These are phyloP conservation scores for Diprion similis DNA, from an alignment of 1,140 invertebrate species.

Conservation along the genomic window DNA sequence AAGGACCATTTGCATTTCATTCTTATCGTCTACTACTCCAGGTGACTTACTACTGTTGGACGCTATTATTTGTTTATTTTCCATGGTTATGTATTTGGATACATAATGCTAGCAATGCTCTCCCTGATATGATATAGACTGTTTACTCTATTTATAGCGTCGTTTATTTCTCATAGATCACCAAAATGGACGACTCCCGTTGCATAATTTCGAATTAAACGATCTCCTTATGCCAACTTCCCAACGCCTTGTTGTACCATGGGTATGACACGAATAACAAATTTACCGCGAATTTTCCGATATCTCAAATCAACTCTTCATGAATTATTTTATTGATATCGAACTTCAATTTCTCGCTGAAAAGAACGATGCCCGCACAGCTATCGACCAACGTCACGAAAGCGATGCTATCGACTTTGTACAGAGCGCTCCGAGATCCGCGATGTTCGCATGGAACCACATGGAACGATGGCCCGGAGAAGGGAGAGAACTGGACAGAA, in stretches of 20 bases:
- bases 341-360: constrained; percentile 54
- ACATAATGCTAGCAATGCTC: constrained; percentile 6
- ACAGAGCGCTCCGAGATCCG: not conserved
- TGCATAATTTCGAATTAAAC: constrained; percentile 30
- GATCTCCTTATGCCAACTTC: not conserved
- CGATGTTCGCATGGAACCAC: no score
- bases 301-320: constrained; percentile 35
- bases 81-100: constrained; percentile 30
- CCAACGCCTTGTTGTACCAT: not conserved
- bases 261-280: constrained; percentile 25
- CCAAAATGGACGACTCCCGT: constrained; percentile 37
- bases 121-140: constrained; percentile 13
- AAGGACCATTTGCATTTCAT: constrained; percentile 49
- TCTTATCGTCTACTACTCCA: constrained; percentile 30
- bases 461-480: no score
- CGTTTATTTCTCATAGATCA: constrained; percentile 20
- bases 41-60: constrained; percentile 23
- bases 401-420: constrained; percentile 28
- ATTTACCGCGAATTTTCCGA: constrained; percentile 44
- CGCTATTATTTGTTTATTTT: constrained; percentile 25
- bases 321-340: constrained; percentile 45
- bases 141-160: constrained; percentile 11
- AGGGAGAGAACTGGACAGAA: no score
- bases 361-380: constrained; percentile 36
- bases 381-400: constrained; percentile 39